These are phyloP conservation scores for Anomalospiza imberbis DNA, from an alignment of 2,797 vertebrate species.

Conservation along the genomic window DNA sequence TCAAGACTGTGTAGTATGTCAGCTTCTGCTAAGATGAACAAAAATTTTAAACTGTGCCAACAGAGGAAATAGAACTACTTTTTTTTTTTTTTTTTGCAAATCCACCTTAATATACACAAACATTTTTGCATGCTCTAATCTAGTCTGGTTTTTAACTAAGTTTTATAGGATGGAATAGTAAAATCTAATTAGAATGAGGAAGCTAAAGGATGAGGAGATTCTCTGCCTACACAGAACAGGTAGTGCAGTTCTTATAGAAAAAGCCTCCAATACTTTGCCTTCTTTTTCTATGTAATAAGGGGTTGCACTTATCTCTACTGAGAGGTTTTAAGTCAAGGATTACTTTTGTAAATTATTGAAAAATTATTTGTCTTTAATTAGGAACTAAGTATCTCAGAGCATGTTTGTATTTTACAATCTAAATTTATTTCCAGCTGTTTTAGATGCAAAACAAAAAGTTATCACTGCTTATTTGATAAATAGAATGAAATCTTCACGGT, in stretches of 20 bases:
- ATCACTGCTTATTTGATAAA: neutral
- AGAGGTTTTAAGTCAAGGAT: neutral
- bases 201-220: neutral
- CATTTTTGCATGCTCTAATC: neutral
- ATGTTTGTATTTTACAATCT: neutral
- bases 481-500: neutral
- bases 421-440: neutral
- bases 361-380: neutral
- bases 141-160: neutral
- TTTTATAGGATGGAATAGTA: neutral
- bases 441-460: neutral
- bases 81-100: neutral
- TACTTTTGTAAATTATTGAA: neutral
- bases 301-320: neutral
- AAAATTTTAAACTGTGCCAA: neutral
- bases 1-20: neutral
- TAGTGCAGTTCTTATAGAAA: neutral
- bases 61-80: neutral
- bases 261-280: neutral
- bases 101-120: neutral
- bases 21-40: neutral
- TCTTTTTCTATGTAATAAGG: neutral
- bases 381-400: neutral
- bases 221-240: neutral
- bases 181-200: neutral